Evolutionary conservation across 2,797 vertebrate species (phyloP), one percentile per base, ranked within the genome.

Genomic region (Smutsia gigantea): DNA sequence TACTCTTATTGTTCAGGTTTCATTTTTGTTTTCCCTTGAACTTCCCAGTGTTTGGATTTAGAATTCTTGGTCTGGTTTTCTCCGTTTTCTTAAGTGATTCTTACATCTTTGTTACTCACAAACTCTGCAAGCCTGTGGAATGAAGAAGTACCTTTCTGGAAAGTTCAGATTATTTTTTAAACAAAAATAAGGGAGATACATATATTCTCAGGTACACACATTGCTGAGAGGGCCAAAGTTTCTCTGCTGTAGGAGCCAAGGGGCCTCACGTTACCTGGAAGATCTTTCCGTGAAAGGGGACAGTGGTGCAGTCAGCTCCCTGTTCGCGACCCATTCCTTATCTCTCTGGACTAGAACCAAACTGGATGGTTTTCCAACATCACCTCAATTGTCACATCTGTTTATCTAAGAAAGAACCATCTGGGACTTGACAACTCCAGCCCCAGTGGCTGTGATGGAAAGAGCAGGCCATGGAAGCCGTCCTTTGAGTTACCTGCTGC

Each of bases 1-100:
- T 91, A 34, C 93, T 64, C 39, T 77, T 95, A 86, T 85, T 25
- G 25, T 55, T 74, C 89, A 71, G 83, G 79, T 86, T 97, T 96
- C 42, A 0, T 29, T 95, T 93, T 57, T 61, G 17, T 64, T 86
- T 87, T 82, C 87, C 59, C 79, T 64, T 18, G 79, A 79, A 49
- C 53, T 89, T 96, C 42, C 66, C 78, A 53, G 14, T 81, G 51
- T 96, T 96, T 95, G 68, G 64, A 57, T 74, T 29, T 61, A 77
- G 96, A 96, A 93, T 68, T 29, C 1, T 72, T 74, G 17, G 69
- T 97, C 91, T 96, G 96, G n/a, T 94, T 92, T 92, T 96, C 95
- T 86, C 79, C 19, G 0, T 77, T 92, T 72, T 75, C 79, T 74
- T 71, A 49, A 69, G 23, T 93, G 93, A 71, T 83, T 94, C 81